Conservation (phyloP, 2,797 vertebrate genomes). For the Aeoliscus strigatus region DNA sequence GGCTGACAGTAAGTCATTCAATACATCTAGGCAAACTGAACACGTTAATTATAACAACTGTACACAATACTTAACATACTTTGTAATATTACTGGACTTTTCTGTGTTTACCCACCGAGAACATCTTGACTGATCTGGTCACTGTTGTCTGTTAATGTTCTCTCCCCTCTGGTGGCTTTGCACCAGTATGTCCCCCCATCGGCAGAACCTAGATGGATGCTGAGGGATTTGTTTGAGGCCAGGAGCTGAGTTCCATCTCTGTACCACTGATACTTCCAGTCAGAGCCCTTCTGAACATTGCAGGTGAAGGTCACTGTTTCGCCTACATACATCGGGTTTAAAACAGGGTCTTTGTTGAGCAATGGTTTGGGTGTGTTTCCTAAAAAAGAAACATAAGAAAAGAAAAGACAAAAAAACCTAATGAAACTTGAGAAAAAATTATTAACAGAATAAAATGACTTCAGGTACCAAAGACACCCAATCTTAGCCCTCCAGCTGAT, state of each 20-base stretch:
- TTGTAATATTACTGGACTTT: not conserved
- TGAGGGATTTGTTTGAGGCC: not conserved
- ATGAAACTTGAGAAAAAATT: no score
- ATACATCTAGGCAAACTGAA: no score
- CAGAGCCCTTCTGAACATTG: slow-evolving; percentile 16
- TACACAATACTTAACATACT: no score
- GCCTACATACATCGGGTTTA: slow-evolving; percentile 41
- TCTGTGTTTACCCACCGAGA: slow-evolving; percentile 27
- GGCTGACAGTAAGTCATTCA: slow-evolving; percentile 1
- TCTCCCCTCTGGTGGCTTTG: slow-evolving; percentile 23
- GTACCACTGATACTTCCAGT: slow-evolving; percentile 53
- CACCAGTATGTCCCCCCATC: slow-evolving; percentile 26
- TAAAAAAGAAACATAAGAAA: slow-evolving; percentile 19
- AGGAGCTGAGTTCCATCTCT: fast-evolving
- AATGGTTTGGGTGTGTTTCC: slow-evolving; percentile 25
- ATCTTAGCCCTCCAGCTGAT: no score
- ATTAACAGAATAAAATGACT: no score
- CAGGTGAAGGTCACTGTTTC: slow-evolving; percentile 47
- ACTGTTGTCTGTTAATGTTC: slow-evolving; percentile 4
- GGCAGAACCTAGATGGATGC: not conserved
- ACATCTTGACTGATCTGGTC: not conserved
- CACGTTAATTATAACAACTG: no score
- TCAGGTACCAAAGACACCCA: no score
- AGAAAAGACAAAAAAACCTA: no score
- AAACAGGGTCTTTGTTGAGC: slow-evolving; percentile 4